phyloP scores from a whole-genome alignment of 2,113 vertebrate species.

The Cyprinodon brontotheroides region DNA sequence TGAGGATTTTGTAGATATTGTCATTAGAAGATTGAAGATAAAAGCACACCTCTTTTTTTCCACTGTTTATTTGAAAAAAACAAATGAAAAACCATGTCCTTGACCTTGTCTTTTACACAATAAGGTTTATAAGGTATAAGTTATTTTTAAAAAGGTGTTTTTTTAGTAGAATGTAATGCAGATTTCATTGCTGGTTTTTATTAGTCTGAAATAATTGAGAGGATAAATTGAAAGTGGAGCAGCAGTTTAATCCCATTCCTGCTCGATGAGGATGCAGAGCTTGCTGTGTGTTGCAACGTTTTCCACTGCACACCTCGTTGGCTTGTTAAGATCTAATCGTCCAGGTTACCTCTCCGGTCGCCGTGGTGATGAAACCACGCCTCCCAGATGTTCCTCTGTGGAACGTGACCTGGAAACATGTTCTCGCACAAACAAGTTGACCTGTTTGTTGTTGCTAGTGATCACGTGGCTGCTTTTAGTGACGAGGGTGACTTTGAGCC shows the following conservation, averaged over 20 bases:
- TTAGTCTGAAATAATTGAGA: too few relatives aligned
- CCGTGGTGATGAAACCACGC: constrained; percentile 29
- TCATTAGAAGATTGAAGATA: too few relatives aligned
- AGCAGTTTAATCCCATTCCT: not conserved
- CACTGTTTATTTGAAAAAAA: too few relatives aligned
- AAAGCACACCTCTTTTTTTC: too few relatives aligned
- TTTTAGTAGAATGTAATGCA: too few relatives aligned
- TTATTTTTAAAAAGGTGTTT: too few relatives aligned
- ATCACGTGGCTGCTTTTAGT: not conserved
- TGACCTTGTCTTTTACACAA: too few relatives aligned
- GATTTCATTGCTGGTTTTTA: too few relatives aligned
- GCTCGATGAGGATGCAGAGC: not conserved
- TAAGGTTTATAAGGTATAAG: too few relatives aligned
- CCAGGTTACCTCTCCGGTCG: constrained; percentile 46
- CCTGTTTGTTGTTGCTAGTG: not conserved
- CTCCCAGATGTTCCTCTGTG: constrained; percentile 1
- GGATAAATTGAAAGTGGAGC: too few relatives aligned
- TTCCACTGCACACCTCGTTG: constrained; percentile 17
- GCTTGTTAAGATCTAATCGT: constrained; percentile 40
- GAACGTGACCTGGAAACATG: not conserved
- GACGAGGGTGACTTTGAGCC: not conserved
- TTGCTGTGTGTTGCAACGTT: constrained; percentile 8
- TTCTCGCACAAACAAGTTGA: not conserved
- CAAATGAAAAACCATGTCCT: too few relatives aligned
- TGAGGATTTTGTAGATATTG: too few relatives aligned